These are phyloP conservation scores for Oceanodroma leucorhoa DNA, from an alignment of 2,797 vertebrate genomes.

Conservation along the genomic window DNA sequence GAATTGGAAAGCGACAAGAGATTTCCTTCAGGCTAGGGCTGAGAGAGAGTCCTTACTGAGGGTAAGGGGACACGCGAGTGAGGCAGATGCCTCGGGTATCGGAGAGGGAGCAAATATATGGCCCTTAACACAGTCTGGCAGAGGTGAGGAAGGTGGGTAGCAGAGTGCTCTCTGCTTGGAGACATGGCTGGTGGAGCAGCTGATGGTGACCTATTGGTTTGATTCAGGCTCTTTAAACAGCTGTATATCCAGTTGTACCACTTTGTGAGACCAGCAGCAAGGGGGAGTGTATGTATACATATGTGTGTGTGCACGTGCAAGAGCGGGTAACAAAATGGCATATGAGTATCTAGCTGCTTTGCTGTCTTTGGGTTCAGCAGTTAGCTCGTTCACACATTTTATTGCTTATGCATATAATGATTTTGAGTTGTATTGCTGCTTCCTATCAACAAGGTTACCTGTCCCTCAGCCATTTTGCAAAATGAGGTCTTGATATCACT, in stretches of 20 bases:
- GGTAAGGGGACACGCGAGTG: background rate
- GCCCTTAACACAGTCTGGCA: background rate
- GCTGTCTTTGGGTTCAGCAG: background rate
- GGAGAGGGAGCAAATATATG: background rate
- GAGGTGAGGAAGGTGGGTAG: background rate
- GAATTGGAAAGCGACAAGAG: background rate
- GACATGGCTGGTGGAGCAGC: background rate
- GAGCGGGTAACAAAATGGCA: background rate
- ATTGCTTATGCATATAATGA: background rate
- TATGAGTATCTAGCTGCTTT: background rate
- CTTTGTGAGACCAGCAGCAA: background rate
- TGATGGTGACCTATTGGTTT: background rate
- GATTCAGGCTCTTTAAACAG: background rate
- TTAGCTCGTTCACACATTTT: background rate
- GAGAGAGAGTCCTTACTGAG: background rate
- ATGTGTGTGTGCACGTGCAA: fast-evolving
- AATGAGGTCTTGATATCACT: background rate
- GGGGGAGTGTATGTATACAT: fast-evolving
- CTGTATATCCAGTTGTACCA: background rate
- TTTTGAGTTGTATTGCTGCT: background rate
- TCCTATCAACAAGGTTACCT: background rate
- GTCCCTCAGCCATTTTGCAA: background rate
- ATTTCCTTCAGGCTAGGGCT: background rate
- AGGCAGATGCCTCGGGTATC: background rate
- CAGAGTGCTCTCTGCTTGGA: background rate